Percentiles rank a stretch among this genome's conserved stretches.
Evolutionary conservation across 2,888 invertebrate species (phyloP).

Genomic region (Palloptera scutellata): DNA sequence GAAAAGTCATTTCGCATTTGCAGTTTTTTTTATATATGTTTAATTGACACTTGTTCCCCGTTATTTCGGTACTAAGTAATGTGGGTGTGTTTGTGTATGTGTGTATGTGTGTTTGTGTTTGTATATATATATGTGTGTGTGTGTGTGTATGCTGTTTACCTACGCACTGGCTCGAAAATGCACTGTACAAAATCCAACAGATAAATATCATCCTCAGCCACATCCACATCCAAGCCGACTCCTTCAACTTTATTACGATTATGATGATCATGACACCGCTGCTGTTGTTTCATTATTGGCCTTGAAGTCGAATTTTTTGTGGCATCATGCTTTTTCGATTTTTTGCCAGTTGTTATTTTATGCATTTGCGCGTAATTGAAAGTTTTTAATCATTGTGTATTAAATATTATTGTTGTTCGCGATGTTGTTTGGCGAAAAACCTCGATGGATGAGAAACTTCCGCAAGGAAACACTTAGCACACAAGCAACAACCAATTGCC

Average conservation of each 20-base stretch:
- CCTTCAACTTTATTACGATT: background rate
- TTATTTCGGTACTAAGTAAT: background rate
- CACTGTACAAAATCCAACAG: conserved; percentile 56
- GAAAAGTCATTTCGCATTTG: background rate
- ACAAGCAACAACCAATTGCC: background rate
- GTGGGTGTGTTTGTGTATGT: too few species aligned
- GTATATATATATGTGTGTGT: background rate
- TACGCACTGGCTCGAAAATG: conserved; percentile 49
- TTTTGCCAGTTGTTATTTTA: background rate
- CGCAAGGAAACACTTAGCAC: background rate
- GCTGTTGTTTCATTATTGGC: conserved; percentile 1
- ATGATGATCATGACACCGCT: conserved; percentile 21
- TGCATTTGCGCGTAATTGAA: background rate
- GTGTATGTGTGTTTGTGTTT: background rate
- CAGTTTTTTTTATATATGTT: conserved; percentile 7
- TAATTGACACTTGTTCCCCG: background rate
- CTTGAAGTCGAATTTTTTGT: background rate
- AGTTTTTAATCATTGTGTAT: background rate
- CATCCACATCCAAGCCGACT: conserved; percentile 8
- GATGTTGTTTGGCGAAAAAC: too few species aligned
- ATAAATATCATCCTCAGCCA: conserved; percentile 46
- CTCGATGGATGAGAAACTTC: too few species aligned
- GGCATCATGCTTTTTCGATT: background rate
- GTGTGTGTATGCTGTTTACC: conserved; percentile 41
- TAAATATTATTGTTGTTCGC: background rate